phyloP scores from a whole-genome alignment of 2,797 vertebrate genomes.

The Ibycter americanus region DNA sequence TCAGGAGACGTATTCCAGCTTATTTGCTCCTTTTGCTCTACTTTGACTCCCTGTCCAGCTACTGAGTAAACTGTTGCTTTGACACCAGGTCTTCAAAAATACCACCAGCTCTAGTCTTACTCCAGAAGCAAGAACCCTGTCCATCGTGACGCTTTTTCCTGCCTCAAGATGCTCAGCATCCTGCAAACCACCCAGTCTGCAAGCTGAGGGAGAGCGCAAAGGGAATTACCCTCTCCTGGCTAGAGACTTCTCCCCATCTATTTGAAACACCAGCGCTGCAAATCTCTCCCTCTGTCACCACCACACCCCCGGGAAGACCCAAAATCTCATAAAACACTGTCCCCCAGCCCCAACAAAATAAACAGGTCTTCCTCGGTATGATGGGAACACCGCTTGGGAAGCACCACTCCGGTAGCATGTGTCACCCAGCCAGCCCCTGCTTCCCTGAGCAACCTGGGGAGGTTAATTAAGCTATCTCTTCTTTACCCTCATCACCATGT shows the following conservation, averaged over 20 bases:
- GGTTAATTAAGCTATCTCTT: constrained; percentile 32
- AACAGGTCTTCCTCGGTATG: not conserved
- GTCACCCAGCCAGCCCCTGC: not conserved
- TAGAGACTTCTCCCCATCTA: not conserved
- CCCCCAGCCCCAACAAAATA: not conserved
- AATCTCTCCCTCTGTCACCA: not conserved
- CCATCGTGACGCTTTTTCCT: not conserved
- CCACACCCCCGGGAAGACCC: not conserved
- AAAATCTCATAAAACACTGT: not conserved
- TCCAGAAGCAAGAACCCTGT: not conserved
- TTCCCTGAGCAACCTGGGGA: not conserved
- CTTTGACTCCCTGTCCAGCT: not conserved
- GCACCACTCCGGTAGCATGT: rapidly evolving
- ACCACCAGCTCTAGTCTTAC: not conserved
- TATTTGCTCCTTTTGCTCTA: not conserved
- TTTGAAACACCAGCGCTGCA: not conserved
- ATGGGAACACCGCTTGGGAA: not conserved
- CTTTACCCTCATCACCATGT: constrained; percentile 1
- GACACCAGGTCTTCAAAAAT: not conserved
- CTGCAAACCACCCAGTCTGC: not conserved
- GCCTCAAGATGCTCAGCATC: not conserved
- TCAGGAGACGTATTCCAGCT: not conserved
- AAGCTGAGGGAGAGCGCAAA: not conserved
- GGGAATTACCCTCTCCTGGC: not conserved
- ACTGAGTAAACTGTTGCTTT: not conserved